These are phyloP conservation scores for Microctonus hyperodae DNA, from an alignment of 2,888 invertebrate species.

Conservation along the genomic window DNA sequence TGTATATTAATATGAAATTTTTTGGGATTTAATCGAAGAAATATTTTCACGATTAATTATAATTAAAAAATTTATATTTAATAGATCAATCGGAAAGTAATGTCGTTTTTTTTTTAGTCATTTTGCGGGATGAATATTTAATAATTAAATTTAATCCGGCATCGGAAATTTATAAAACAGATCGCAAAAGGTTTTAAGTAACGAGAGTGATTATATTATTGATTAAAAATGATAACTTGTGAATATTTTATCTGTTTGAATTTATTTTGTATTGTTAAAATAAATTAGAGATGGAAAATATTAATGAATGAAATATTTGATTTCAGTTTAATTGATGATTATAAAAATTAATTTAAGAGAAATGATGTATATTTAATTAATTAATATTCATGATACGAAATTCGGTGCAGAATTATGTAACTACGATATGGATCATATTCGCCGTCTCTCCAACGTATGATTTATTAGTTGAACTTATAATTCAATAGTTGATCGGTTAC, in stretches of 20 bases:
- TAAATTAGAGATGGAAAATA: too few relatives aligned
- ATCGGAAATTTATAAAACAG: too few relatives aligned
- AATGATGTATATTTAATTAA: conserved; percentile 28
- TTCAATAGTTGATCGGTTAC: conserved; percentile 5
- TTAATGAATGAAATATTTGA: not conserved
- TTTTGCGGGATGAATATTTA: too few relatives aligned
- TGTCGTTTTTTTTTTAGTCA: too few relatives aligned
- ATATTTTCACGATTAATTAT: not conserved
- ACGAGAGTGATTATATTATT: too few relatives aligned
- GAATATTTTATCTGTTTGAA: too few relatives aligned
- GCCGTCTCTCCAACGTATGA: conserved; percentile 13
- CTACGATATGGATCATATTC: conserved; percentile 25
- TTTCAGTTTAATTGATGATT: conserved; percentile 15
- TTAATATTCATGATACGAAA: conserved; percentile 31
- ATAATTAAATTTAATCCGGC: too few relatives aligned
- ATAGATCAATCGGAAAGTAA: too few relatives aligned
- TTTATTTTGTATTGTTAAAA: too few relatives aligned
- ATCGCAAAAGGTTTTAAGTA: too few relatives aligned
- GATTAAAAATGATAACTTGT: too few relatives aligned
- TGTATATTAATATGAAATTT: not conserved
- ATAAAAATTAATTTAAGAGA: not conserved
- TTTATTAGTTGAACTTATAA: conserved; percentile 24
- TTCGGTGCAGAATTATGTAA: conserved; percentile 28
- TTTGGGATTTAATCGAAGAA: not conserved
- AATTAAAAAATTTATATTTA: not conserved